Conservation (phyloP, 2,113 vertebrate genomes). For the Acinonyx jubatus region DNA sequence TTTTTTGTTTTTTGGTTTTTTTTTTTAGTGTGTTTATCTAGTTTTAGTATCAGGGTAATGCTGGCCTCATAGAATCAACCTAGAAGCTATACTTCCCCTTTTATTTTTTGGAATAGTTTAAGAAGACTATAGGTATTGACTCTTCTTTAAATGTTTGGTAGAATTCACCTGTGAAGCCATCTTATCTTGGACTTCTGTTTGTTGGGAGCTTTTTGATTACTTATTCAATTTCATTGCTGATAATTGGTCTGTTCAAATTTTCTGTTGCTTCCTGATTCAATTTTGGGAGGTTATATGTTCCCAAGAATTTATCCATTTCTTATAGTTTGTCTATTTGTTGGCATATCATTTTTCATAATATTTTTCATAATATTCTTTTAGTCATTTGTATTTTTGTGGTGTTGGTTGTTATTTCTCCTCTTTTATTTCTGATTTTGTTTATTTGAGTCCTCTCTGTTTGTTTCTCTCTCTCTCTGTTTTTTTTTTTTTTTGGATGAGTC, state of each 20-base stretch:
- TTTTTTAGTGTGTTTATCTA: not conserved
- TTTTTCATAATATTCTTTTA: not conserved
- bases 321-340: not conserved
- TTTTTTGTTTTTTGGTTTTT: not conserved
- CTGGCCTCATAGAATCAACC: not conserved
- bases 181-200: not conserved
- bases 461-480: too few species aligned
- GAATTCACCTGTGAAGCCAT: not conserved
- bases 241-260: not conserved
- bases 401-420: not conserved
- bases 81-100: not conserved
- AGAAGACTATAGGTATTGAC: not conserved
- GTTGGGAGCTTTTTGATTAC: not conserved
- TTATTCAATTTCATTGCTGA: not conserved
- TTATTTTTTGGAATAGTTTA: not conserved
- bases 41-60: not conserved
- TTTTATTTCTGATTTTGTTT: not conserved
- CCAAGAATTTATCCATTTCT: not conserved
- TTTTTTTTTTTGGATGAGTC: not conserved
- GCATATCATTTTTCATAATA: not conserved
- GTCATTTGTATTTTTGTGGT: not conserved
- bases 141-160: not conserved
- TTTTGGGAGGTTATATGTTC: not conserved
- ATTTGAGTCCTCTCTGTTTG: not conserved
- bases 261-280: not conserved